Percentiles rank a stretch among this genome's conserved stretches.
phyloP scores from a whole-genome alignment of 2,113 vertebrate genomes.

The Vicugna pacos region DNA sequence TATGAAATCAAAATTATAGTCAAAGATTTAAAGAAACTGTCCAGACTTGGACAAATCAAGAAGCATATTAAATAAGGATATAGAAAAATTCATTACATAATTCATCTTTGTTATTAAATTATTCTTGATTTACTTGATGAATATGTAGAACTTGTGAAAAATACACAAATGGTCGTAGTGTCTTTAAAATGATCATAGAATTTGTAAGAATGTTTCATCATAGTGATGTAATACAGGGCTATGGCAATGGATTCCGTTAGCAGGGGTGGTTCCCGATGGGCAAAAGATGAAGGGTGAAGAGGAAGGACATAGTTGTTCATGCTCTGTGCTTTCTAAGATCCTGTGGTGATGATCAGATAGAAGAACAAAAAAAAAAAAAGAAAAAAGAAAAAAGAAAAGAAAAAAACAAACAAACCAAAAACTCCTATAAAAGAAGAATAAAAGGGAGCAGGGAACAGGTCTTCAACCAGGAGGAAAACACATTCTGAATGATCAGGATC shows the following conservation, averaged over 20 bases:
- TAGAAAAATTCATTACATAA: neutral
- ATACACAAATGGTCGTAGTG: neutral
- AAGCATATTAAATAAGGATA: neutral
- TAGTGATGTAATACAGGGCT: neutral
- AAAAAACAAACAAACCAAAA: neutral
- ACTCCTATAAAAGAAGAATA: neutral
- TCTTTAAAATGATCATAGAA: neutral
- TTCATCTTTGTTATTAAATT: slow-evolving; percentile 51
- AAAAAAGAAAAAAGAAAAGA: neutral
- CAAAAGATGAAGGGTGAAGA: neutral
- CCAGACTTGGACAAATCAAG: slow-evolving; percentile 8
- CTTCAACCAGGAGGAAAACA: neutral
- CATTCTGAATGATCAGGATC: neutral
- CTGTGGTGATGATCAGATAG: neutral
- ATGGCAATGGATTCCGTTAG: neutral
- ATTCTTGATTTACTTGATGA: slow-evolving; percentile 27
- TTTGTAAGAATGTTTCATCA: neutral
- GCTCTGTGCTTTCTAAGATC: neutral
- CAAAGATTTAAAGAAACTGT: neutral
- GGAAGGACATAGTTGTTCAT: neutral
- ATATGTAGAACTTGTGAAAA: neutral
- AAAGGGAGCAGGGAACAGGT: neutral
- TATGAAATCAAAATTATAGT: slow-evolving; percentile 1
- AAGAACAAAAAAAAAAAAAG: neutral
- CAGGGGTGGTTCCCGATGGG: neutral